Evolutionary conservation across 2,797 vertebrate genomes (phyloP).

Genomic region (Aldrovandia affinis): DNA sequence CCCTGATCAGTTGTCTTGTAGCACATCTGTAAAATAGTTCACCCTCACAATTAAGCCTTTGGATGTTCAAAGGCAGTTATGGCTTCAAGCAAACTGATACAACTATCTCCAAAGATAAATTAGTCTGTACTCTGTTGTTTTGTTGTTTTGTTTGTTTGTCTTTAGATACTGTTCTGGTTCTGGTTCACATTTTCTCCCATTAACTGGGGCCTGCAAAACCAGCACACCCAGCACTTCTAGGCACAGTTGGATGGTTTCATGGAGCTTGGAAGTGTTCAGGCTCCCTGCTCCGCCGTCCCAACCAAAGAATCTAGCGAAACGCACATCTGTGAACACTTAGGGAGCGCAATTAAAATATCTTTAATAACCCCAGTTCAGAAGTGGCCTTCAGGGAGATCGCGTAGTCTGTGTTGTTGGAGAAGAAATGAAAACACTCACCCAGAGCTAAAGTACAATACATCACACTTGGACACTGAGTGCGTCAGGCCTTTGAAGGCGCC

Average conservation of each 20-base stretch:
- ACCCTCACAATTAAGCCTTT: not conserved
- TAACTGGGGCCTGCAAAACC: not conserved
- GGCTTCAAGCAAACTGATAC: not conserved
- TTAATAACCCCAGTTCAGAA: slow-evolving; percentile 48
- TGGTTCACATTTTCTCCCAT: slow-evolving; percentile 10
- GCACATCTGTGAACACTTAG: slow-evolving; percentile 56
- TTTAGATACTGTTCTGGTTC: not conserved
- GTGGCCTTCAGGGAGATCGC: slow-evolving; percentile 41
- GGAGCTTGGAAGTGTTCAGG: slow-evolving; percentile 41
- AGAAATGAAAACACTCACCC: slow-evolving; percentile 38
- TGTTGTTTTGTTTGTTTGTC: slow-evolving; percentile 17
- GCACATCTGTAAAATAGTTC: not conserved
- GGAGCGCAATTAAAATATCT: slow-evolving; percentile 46
- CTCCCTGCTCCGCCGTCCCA: slow-evolving; percentile 21
- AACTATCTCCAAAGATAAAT: not conserved
- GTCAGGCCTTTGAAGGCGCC: not conserved
- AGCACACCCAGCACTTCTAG: not conserved
- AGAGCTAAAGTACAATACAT: slow-evolving; percentile 32
- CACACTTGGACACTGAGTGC: slow-evolving; percentile 9
- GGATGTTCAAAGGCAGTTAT: not conserved
- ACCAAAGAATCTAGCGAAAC: slow-evolving; percentile 32
- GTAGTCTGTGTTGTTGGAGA: slow-evolving; percentile 37
- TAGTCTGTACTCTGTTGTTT: not conserved
- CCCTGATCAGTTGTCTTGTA: not conserved
- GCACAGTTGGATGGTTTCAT: slow-evolving; percentile 40